phyloP scores from a whole-genome alignment of 2,797 vertebrate genomes.

The Microchirus variegatus region DNA sequence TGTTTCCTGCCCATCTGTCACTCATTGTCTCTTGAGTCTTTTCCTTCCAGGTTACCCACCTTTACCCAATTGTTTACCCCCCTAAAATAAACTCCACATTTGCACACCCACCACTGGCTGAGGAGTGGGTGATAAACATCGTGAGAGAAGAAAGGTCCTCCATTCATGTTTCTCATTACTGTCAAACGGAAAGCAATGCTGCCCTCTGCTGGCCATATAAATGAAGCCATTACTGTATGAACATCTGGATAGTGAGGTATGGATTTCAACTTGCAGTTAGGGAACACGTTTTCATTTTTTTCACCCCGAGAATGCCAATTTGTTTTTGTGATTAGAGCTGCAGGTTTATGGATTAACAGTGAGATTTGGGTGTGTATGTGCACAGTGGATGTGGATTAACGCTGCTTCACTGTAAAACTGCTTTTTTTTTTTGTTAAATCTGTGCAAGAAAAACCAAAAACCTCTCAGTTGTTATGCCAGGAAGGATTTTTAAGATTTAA shows the following conservation, averaged over 20 bases:
- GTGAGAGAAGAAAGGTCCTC: conserved; percentile 2
- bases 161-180: background rate
- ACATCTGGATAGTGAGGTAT: conserved; percentile 9
- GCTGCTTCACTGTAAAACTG: no score
- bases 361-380: no score
- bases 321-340: no score
- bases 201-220: conserved; percentile 67
- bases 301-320: no score
- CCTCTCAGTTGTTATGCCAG: no score
- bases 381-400: no score
- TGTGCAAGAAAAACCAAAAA: no score
- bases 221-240: conserved; percentile 7
- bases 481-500: no score
- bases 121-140: conserved; percentile 16
- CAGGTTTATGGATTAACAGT: no score
- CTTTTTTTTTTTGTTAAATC: no score
- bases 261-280: background rate
- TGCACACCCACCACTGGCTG: background rate
- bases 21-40: conserved; percentile 41
- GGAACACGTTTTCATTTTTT: background rate
- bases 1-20: conserved; percentile 48
- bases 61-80: background rate
- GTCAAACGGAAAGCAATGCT: conserved; percentile 71
- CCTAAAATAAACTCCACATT: background rate
- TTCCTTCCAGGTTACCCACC: conserved; percentile 30